These are phyloP conservation scores for Melanogrammus aeglefinus DNA, from an alignment of 2,797 vertebrate genomes.

Conservation along the genomic window DNA sequence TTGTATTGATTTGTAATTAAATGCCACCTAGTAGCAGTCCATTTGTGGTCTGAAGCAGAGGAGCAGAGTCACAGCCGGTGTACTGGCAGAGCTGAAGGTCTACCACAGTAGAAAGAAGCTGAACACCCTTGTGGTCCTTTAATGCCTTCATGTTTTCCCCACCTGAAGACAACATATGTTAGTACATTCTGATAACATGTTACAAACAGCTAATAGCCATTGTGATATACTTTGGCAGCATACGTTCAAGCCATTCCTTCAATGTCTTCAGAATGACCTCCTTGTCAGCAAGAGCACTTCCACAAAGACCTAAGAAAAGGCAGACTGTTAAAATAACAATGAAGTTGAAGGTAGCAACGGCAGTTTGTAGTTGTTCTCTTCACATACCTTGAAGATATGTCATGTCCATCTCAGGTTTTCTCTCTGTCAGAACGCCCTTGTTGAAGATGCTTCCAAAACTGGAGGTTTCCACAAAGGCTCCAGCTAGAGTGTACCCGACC, in stretches of 20 bases:
- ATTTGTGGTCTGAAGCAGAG: not conserved
- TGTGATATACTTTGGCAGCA: not conserved
- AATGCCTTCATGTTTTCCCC: not conserved
- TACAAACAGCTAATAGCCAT: not conserved
- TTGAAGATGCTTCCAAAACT: not conserved
- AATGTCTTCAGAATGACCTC: slow-evolving; percentile 1
- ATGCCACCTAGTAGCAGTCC: not conserved
- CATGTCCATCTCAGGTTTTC: slow-evolving; percentile 17
- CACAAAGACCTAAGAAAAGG: not conserved
- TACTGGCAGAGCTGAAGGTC: not conserved
- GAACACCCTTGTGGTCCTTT: not conserved
- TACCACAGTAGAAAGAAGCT: not conserved
- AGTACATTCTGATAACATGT: not conserved
- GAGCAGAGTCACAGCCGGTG: not conserved
- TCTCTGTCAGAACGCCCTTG: not conserved
- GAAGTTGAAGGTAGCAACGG: not conserved
- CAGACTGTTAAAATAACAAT: not conserved
- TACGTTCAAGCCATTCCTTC: slow-evolving; percentile 4
- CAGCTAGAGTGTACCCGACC: slow-evolving; percentile 10
- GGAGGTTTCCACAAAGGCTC: slow-evolving; percentile 14
- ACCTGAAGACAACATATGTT: not conserved
- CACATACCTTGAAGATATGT: slow-evolving; percentile 17
- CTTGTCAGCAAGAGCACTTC: slow-evolving; percentile 13
- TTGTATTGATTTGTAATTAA: not conserved
- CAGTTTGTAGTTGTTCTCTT: not conserved